Evolutionary conservation across 2,797 vertebrate species (phyloP).

Genomic region (Echeneis naucrates): DNA sequence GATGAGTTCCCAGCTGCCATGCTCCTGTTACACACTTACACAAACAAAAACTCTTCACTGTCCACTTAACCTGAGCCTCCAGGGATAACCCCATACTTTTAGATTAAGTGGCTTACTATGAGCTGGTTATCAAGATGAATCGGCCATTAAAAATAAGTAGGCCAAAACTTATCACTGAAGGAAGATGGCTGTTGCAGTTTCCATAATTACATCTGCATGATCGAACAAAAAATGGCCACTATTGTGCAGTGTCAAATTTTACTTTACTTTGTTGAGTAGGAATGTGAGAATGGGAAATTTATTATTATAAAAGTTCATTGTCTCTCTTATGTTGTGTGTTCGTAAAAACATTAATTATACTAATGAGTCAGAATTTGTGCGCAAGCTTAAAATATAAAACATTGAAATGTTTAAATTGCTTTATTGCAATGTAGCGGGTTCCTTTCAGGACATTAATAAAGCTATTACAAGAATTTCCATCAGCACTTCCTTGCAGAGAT

Average conservation of each 20-base stretch:
- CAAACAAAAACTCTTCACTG: constrained; percentile 51
- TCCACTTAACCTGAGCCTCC: constrained; percentile 39
- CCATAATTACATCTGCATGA: constrained; percentile 30
- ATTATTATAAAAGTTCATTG: constrained; percentile 38
- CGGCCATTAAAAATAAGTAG: constrained; percentile 53
- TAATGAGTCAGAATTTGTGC: constrained; percentile 36
- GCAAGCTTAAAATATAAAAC: constrained; percentile 40
- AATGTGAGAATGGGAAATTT: constrained; percentile 24
- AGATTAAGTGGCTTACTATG: constrained; percentile 57
- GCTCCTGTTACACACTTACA: constrained; percentile 51
- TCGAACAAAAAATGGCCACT: background rate
- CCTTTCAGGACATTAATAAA: constrained; percentile 64
- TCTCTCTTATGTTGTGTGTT: constrained; percentile 42
- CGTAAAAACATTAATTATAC: constrained; percentile 61
- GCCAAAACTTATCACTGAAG: constrained; percentile 42
- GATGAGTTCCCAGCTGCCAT: constrained; percentile 43
- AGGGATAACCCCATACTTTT: constrained; percentile 56
- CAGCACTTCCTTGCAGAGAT: constrained; percentile 43
- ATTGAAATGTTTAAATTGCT: constrained; percentile 36
- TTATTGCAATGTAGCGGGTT: constrained; percentile 38
- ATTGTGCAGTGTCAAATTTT: background rate
- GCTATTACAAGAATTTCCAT: constrained; percentile 54
- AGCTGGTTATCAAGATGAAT: constrained; percentile 52
- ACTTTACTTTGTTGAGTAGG: constrained; percentile 17
- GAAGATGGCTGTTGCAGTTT: constrained; percentile 39